Conservation (phyloP, 2,113 vertebrate genomes). For the Nothobranchius furzeri region DNA sequence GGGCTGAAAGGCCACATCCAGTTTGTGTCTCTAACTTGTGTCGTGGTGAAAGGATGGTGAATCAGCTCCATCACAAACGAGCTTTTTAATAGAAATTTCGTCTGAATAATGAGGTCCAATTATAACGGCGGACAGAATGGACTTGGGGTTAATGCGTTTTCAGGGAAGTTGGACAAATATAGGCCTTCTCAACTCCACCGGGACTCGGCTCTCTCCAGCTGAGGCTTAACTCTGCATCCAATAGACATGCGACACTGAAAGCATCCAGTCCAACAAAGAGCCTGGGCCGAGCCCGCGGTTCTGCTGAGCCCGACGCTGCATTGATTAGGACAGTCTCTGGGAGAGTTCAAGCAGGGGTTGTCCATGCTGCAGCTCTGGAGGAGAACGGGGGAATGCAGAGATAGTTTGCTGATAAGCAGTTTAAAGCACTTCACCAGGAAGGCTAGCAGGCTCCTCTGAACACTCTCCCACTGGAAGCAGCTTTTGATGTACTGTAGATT, state of each 20-base stretch:
- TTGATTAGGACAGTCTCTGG: constrained; percentile 60
- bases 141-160: constrained; percentile 73
- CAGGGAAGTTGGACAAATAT: constrained; percentile 68
- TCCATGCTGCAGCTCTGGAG: constrained; percentile 50
- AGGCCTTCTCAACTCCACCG: constrained; percentile 63
- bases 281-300: constrained; percentile 31
- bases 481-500: constrained; percentile 91
- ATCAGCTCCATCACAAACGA: constrained; percentile 49
- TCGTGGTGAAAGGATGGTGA: constrained; percentile 40
- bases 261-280: constrained; percentile 46
- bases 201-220: constrained; percentile 70
- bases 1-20: constrained; percentile 17
- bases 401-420: constrained; percentile 57
- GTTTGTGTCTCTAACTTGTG: constrained; percentile 36
- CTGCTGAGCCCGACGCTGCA: constrained; percentile 47
- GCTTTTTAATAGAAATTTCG: constrained; percentile 63
- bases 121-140: constrained; percentile 50
- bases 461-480: constrained; percentile 97
- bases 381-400: constrained; percentile 43
- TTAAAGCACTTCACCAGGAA: constrained; percentile 86
- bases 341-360: constrained; percentile 65
- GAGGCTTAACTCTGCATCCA: constrained; percentile 64
- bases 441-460: constrained; percentile 85
- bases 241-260: constrained; percentile 38
- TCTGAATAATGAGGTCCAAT: constrained; percentile 57